phyloP scores from a whole-genome alignment of 2,113 vertebrate genomes.

The Myodes glareolus region DNA sequence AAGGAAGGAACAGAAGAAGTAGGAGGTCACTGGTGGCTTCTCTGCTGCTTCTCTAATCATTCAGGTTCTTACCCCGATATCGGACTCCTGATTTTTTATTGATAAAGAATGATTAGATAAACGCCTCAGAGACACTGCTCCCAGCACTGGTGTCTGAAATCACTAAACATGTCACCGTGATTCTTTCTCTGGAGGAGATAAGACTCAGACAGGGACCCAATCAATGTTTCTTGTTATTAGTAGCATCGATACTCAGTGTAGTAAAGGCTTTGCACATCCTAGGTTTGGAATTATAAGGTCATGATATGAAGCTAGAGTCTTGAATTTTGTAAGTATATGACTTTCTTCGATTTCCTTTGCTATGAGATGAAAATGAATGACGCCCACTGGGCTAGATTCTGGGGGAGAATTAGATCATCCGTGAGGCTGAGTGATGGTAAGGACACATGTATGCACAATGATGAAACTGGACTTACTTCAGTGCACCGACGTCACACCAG shows the following conservation, averaged over 20 bases:
- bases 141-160: neutral
- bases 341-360: conserved; percentile 24
- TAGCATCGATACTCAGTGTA: neutral
- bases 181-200: neutral
- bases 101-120: neutral
- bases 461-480: neutral
- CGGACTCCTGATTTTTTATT: neutral
- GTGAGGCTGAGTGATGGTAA: neutral
- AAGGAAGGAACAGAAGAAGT: neutral
- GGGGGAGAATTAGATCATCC: neutral
- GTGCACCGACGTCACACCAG: neutral
- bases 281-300: neutral
- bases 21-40: neutral
- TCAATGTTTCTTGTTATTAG: neutral
- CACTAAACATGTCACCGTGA: neutral
- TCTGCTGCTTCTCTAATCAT: neutral
- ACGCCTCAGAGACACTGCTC: neutral
- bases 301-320: neutral
- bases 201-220: neutral
- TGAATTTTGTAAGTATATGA: neutral
- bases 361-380: conserved; percentile 11
- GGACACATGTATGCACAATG: neutral
- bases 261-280: neutral
- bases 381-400: neutral
- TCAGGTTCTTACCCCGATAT: neutral